phyloP scores from a whole-genome alignment of 2,888 invertebrate genomes.

The Perithous albicinctus region DNA sequence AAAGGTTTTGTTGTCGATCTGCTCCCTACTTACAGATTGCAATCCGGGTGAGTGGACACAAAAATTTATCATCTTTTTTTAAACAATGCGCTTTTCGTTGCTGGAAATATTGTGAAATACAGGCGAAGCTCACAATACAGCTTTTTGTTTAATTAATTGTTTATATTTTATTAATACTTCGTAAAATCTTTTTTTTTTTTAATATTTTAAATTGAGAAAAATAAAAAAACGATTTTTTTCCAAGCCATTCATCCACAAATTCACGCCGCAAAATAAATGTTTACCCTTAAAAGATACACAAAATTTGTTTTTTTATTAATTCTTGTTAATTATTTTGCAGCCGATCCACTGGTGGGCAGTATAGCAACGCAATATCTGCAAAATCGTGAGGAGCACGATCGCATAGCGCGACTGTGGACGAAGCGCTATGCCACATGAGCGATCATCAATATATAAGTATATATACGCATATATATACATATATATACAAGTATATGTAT shows the following conservation, averaged over 20 bases:
- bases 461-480: slow-evolving; percentile 32
- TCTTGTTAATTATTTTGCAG: slow-evolving; percentile 86
- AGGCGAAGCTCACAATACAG: not conserved
- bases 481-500: slow-evolving; percentile 23
- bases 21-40: slow-evolving; percentile 98
- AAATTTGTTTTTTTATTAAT: not conserved
- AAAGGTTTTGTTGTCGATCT: slow-evolving; percentile 98
- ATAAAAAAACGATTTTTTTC: too few species aligned
- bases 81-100: too few species aligned
- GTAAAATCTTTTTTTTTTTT: too few species aligned
- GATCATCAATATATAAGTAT: slow-evolving; percentile 55
- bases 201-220: too few species aligned
- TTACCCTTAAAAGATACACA: too few species aligned
- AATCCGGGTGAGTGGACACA: slow-evolving; percentile 93
- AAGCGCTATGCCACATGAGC: slow-evolving; percentile 97
- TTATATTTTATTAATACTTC: too few species aligned
- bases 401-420: slow-evolving; percentile 99
- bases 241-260: too few species aligned
- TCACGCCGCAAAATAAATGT: too few species aligned
- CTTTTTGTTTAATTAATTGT: too few species aligned
- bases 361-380: slow-evolving; percentile 99
- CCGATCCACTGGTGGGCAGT: slow-evolving; percentile 98
- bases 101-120: not conserved
- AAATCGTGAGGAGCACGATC: slow-evolving; percentile 98
- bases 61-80: too few species aligned